A percentile compares a stretch with the other conserved stretches of the same genome.
These are phyloP conservation scores for Sycophila texana DNA, from an alignment of 2,888 invertebrate genomes.

Conservation along the genomic window DNA sequence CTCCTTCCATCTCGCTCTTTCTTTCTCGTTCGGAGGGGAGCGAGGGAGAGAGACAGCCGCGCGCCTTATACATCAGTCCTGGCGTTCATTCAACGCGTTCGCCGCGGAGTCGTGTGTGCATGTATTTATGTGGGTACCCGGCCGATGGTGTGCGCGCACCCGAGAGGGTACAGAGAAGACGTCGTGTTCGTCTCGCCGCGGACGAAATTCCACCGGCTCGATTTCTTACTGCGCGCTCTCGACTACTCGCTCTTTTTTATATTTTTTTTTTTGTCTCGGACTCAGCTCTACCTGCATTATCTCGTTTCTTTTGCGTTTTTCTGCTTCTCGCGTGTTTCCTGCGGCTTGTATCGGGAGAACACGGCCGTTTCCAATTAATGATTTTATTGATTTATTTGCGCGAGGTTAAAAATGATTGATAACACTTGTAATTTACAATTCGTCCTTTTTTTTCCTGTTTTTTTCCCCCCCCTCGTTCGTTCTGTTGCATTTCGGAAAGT, in stretches of 20 bases:
- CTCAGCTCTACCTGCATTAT: too few species aligned
- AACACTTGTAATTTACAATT: too few species aligned
- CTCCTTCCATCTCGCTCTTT: constrained; percentile 16
- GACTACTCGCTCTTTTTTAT: neutral
- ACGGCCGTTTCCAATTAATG: constrained; percentile 2
- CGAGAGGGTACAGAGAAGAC: neutral
- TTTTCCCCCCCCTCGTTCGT: too few species aligned
- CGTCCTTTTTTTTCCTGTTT: too few species aligned
- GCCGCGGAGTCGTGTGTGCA: neutral
- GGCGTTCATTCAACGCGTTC: constrained; percentile 30
- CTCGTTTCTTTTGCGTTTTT: neutral
- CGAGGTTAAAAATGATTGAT: too few species aligned
- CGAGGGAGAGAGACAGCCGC: neutral
- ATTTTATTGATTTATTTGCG: neutral
- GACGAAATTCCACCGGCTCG: constrained; percentile 12
- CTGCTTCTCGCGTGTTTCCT: neutral
- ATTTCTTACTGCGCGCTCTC: neutral
- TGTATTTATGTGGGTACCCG: neutral
- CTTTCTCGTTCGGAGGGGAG: neutral
- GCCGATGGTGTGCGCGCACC: neutral
- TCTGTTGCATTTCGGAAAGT: too few species aligned
- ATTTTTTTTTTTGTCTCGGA: neutral
- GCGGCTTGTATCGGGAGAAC: constrained; percentile 4
- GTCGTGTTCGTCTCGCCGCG: neutral
- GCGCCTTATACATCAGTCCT: constrained; percentile 15